Conservation (phyloP, 2,113 vertebrate species). For the Drymodes brunneopygia region DNA sequence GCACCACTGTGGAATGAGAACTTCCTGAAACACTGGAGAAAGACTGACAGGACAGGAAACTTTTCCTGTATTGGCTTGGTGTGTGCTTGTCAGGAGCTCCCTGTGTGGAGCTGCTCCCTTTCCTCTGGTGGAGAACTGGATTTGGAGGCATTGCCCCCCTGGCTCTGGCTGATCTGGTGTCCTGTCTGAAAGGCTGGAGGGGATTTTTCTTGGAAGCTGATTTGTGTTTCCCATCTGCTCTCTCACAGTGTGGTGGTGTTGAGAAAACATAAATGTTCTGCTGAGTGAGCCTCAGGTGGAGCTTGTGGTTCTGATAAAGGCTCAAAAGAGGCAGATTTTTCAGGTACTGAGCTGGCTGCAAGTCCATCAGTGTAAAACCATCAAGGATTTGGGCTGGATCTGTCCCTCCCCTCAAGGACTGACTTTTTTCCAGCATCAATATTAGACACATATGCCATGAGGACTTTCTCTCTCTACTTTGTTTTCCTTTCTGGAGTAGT, state of each 20-base stretch:
- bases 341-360: neutral
- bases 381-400: neutral
- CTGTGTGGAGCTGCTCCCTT: neutral
- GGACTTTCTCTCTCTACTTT: neutral
- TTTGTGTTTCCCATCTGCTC: neutral
- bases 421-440: neutral
- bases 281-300: neutral
- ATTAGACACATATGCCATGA: neutral
- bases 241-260: neutral
- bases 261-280: neutral
- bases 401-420: neutral
- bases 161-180: neutral
- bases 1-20: neutral
- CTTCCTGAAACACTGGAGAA: neutral
- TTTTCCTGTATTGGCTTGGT: neutral
- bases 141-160: neutral
- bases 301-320: neutral
- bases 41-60: neutral
- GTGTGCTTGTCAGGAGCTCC: neutral
- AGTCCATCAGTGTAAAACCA: neutral
- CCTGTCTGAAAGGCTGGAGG: neutral
- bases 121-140: neutral
- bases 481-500: neutral
- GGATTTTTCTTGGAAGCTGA: neutral
- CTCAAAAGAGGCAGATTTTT: neutral